A percentile compares a stretch with the other conserved stretches of the same genome.
phyloP scores from a whole-genome alignment of 2,888 invertebrate species.

The Philonicus albiceps region DNA sequence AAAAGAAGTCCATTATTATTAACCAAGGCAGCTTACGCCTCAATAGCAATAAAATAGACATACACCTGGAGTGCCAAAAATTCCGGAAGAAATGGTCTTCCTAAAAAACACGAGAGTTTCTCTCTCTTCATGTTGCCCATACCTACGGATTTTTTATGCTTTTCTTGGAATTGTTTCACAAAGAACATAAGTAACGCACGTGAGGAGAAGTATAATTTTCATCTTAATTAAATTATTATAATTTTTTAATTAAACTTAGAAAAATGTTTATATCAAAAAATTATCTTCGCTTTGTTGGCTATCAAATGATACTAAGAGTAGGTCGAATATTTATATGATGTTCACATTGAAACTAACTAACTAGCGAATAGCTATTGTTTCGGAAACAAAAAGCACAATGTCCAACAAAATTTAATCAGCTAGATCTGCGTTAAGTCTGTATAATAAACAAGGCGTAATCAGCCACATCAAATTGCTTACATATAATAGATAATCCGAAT shows the following conservation, averaged over 20 bases:
- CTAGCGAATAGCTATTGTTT: too few species aligned
- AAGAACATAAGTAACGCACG: too few species aligned
- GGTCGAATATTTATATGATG: too few species aligned
- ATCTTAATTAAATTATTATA: background rate
- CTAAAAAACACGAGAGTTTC: background rate
- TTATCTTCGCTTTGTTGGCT: background rate
- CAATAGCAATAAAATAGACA: background rate
- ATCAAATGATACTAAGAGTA: too few species aligned
- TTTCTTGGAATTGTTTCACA: too few species aligned
- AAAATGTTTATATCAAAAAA: background rate
- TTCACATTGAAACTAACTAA: too few species aligned
- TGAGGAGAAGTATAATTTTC: background rate
- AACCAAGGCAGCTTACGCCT: background rate
- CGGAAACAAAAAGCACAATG: too few species aligned
- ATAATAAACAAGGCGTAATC: too few species aligned
- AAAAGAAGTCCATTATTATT: background rate
- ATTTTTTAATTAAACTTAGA: background rate
- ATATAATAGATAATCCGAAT: too few species aligned
- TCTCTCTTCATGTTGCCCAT: background rate
- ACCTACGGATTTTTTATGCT: background rate
- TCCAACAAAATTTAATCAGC: too few species aligned
- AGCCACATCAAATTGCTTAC: too few species aligned
- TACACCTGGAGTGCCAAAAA: background rate
- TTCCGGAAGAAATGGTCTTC: background rate
- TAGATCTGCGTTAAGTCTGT: too few species aligned